phyloP scores from a whole-genome alignment of 2,888 invertebrate genomes.

The Malthinus seriepunctatus region DNA sequence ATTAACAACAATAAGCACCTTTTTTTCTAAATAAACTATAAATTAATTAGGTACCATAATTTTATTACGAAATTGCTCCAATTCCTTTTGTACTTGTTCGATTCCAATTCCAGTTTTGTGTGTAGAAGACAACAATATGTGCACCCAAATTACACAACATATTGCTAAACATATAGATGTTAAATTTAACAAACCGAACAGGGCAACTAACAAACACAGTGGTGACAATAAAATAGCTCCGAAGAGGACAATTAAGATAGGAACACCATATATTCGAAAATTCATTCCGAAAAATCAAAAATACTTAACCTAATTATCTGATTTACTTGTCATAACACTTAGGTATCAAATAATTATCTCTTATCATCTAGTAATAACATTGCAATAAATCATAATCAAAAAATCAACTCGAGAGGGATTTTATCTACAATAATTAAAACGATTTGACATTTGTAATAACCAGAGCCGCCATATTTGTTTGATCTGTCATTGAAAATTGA shows the following conservation, averaged over 20 bases:
- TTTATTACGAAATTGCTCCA: slow-evolving; percentile 63
- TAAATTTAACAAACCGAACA: slow-evolving; percentile 41
- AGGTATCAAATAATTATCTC: not conserved
- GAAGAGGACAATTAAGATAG: slow-evolving; percentile 34
- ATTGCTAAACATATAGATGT: slow-evolving; percentile 49
- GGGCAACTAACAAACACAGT: slow-evolving; percentile 41
- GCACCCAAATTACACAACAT: slow-evolving; percentile 62
- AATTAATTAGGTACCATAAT: slow-evolving; percentile 58
- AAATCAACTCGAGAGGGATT: not conserved
- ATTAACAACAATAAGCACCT: not conserved
- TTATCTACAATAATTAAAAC: slow-evolving; percentile 6
- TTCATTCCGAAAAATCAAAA: slow-evolving; percentile 30
- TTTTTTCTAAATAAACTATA: not conserved
- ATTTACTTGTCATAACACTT: slow-evolving; percentile 1
- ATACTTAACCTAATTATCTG: not conserved
- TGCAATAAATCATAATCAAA: slow-evolving; percentile 1
- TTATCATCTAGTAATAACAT: slow-evolving; percentile 5
- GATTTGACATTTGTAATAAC: not conserved
- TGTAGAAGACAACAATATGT: slow-evolving; percentile 66
- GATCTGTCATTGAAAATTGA: not conserved
- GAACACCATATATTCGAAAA: slow-evolving; percentile 32
- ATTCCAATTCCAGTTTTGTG: slow-evolving; percentile 65
- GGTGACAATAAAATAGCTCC: slow-evolving; percentile 37
- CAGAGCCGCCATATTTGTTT: not conserved
- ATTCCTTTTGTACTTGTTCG: slow-evolving; percentile 64